Evolutionary conservation across 2,888 invertebrate species (phyloP), one percentile per base, ranked within the genome.

Genomic region (Harmothoe impar): DNA sequence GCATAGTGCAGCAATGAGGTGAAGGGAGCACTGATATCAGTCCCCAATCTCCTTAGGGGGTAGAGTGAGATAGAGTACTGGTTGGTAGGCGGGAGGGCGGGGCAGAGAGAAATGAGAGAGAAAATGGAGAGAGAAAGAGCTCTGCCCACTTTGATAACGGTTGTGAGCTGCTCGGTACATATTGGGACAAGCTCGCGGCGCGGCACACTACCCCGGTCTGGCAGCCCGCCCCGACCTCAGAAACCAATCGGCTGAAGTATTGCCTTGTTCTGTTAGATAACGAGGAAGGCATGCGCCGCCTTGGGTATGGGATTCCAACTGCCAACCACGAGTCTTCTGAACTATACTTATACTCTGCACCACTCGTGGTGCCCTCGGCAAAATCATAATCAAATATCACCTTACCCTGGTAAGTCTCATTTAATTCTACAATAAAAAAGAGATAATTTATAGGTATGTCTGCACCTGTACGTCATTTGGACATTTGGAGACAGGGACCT

Each of bases 71-170:
- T 43, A 43, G 43, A 43, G 43, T 43, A 43, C 43, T 43, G 43
- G 43, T 10, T 3, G 10, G 43, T 3, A 43, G 43, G 62, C 7
- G 10, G 43, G 43, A 43, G 43, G 62, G 62, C 62, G 62, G 62
- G 23, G 62, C 62, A n/a, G 62, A 62, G n/a, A 62, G 15, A 72
- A 25, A 72, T 29, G 29, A 15, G 29, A 25, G 29, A 72, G 72
- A 72, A 29, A 72, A 29, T 31, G 31, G 29, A 29, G 68, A 5
- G 20, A n/a, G 72, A 72, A 29, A 72, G 72, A 29, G 72, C 72
- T 72, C n/a, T 29, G 72, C 25, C 15, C 72, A 72, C 72, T 25
- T 72, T 72, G 72, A 72, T 72, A 72, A 29, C 15, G 72, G 72
- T 0, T 72, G 3, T 20, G 20, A 20, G n/a, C n/a, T 23, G 72